Percentiles rank a stretch among this genome's conserved stretches.
Evolutionary conservation across 2,113 vertebrate genomes (phyloP).

Genomic region (Phocoena sinus): DNA sequence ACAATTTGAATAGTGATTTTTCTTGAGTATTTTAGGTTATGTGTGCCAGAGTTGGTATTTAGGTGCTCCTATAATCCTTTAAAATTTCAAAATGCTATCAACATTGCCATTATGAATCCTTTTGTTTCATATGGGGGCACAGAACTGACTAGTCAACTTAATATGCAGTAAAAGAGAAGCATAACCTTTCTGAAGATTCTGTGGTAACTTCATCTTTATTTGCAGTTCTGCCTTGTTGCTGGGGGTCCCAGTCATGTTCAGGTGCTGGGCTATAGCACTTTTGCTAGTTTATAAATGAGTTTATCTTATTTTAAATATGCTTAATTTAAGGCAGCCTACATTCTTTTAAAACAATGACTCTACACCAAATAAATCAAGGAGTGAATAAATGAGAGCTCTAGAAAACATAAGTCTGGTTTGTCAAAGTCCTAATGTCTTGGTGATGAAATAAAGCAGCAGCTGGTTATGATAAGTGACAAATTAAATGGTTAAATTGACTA

Average conservation of each 20-base stretch:
- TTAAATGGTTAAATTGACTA: conserved; percentile 67
- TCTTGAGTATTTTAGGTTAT: neutral
- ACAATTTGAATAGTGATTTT: neutral
- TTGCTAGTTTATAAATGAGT: neutral
- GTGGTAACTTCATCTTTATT: neutral
- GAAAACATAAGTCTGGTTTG: conserved; percentile 74
- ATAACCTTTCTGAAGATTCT: neutral
- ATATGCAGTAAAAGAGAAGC: neutral
- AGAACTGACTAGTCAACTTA: neutral
- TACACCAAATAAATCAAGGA: conserved; percentile 76
- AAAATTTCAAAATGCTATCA: neutral
- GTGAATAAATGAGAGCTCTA: conserved; percentile 78
- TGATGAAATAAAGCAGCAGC: conserved; percentile 72
- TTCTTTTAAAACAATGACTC: conserved; percentile 77
- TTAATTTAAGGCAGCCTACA: conserved; percentile 80
- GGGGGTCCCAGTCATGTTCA: neutral
- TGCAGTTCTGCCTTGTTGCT: neutral
- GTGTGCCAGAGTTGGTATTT: neutral
- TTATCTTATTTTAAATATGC: conserved; percentile 71
- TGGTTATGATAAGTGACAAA: conserved; percentile 69
- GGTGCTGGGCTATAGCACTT: neutral
- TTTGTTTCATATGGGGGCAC: neutral
- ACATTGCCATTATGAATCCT: neutral
- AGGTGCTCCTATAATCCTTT: neutral
- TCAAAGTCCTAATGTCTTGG: conserved; percentile 72